Evolutionary conservation across 2,797 vertebrate genomes (phyloP), one percentile per base, ranked within the genome.

Genomic region (Centroberyx gerrardi): DNA sequence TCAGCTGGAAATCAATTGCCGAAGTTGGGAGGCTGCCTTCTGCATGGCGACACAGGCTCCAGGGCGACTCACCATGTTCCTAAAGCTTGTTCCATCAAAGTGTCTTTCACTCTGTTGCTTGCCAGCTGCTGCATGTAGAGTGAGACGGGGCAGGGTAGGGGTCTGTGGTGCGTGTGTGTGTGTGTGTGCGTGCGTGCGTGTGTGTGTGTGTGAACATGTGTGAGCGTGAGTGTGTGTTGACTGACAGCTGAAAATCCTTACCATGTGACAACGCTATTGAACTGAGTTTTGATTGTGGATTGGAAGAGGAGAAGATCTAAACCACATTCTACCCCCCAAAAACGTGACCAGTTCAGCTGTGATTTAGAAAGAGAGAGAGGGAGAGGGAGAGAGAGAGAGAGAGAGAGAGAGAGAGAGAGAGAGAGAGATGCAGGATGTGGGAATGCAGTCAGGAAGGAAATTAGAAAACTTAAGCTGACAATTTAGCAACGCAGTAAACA

Each of bases 1-100:
- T 88, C 89, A 92, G 86, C 89, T 91, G 88, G 87, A 93, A 93
- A 94, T 93, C 92, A 92, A 93, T 90, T 87, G 89, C 60, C 38
- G 59, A 84, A 86, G 89, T 87, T 65, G 36, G 27, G 56, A 10
- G 74, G 81, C 79, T 80, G 68, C 76, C 78, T 89, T 82, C 80
- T 76, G 79, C 67, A 31, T 44, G 44, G 82, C 85, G 79, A 90
- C 85, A 88, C 67, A 40, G 70, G 63, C 77, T 87, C 60, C 28
- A 48, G 68, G 80, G 75, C 10, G 1, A 68, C 74, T 75, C 59
- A 9, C 55, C 49, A 27, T 49, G 31, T 55, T 71, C 55, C 49
- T 53, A 56, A 76, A 70, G 29, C 72, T 49, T 28, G 65, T 75
- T 86, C 80, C 56, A 83, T 84, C 63, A 64, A 55, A 62, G 72